Conservation (phyloP, 2,888 invertebrate species). For the Ochropleura leucogaster region DNA sequence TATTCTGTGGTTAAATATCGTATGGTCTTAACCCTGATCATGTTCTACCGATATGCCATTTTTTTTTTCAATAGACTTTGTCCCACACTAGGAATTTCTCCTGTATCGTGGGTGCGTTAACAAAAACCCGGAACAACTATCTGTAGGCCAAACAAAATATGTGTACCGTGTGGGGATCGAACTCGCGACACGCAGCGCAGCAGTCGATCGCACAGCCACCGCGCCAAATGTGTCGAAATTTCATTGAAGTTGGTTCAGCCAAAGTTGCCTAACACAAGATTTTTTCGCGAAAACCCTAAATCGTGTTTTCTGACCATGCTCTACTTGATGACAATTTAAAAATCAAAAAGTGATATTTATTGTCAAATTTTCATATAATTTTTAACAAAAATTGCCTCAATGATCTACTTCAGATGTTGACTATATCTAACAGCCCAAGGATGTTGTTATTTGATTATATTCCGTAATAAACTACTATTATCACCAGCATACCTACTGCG, state of each 20-base stretch:
- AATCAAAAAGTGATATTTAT: background rate
- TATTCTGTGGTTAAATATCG: too few relatives aligned
- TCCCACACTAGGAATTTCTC: too few relatives aligned
- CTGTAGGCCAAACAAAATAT: too few relatives aligned
- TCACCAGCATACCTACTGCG: slow-evolving; percentile 9
- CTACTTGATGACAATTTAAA: too few relatives aligned
- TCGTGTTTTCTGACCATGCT: too few relatives aligned
- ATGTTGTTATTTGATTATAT: slow-evolving; percentile 14
- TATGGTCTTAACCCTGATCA: background rate
- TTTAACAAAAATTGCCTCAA: background rate
- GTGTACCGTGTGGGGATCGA: too few relatives aligned
- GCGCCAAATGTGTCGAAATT: background rate
- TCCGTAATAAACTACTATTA: slow-evolving; percentile 42
- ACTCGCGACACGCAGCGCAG: too few relatives aligned
- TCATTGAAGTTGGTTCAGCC: background rate
- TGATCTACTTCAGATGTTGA: background rate
- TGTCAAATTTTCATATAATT: background rate
- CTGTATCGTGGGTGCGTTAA: too few relatives aligned
- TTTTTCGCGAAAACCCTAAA: background rate
- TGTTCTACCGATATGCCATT: background rate
- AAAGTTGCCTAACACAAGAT: background rate
- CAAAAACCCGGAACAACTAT: too few relatives aligned
- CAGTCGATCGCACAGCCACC: too few relatives aligned
- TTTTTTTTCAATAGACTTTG: too few relatives aligned
- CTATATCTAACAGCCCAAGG: background rate